Evolutionary conservation across 2,888 invertebrate species (phyloP).

Genomic region (Prenolepis imparis): DNA sequence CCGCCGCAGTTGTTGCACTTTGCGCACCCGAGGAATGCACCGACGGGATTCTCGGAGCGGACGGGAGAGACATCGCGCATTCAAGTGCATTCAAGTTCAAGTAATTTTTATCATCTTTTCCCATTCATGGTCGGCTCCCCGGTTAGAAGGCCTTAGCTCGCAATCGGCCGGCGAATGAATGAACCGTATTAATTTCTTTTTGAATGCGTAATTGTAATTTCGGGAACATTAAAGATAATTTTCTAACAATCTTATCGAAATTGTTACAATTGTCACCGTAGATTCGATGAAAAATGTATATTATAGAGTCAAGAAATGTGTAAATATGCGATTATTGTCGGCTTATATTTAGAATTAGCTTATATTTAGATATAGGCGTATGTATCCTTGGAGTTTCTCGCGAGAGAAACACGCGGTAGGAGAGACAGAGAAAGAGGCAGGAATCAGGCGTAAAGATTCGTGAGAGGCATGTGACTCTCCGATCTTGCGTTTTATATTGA

Average conservation of each 20-base stretch:
- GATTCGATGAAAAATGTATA: not conserved
- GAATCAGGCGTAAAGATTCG: slow-evolving; percentile 44
- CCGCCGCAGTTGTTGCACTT: slow-evolving; percentile 70
- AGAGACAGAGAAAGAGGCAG: slow-evolving; percentile 26
- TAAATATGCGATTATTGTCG: slow-evolving; percentile 1
- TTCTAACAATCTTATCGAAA: not conserved
- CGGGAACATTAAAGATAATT: not conserved
- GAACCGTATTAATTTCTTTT: not conserved
- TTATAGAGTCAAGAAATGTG: not conserved
- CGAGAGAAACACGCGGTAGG: slow-evolving; percentile 37
- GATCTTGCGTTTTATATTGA: slow-evolving; percentile 81
- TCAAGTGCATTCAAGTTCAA: slow-evolving; percentile 42
- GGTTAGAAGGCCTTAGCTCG: not conserved
- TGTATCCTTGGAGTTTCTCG: slow-evolving; percentile 38
- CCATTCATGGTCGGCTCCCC: not conserved
- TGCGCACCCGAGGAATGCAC: slow-evolving; percentile 71
- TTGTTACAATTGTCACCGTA: not conserved
- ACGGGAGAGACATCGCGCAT: slow-evolving; percentile 5
- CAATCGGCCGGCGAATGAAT: not conserved
- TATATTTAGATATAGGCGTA: slow-evolving; percentile 23
- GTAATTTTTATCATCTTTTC: slow-evolving; percentile 41
- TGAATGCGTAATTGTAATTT: not conserved
- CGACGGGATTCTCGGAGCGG: slow-evolving; percentile 37
- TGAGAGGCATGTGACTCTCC: slow-evolving; percentile 62
- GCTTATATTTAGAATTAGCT: slow-evolving; percentile 37